phyloP scores from a whole-genome alignment of 2,113 vertebrate genomes.

The Entomyzon cyanotis region DNA sequence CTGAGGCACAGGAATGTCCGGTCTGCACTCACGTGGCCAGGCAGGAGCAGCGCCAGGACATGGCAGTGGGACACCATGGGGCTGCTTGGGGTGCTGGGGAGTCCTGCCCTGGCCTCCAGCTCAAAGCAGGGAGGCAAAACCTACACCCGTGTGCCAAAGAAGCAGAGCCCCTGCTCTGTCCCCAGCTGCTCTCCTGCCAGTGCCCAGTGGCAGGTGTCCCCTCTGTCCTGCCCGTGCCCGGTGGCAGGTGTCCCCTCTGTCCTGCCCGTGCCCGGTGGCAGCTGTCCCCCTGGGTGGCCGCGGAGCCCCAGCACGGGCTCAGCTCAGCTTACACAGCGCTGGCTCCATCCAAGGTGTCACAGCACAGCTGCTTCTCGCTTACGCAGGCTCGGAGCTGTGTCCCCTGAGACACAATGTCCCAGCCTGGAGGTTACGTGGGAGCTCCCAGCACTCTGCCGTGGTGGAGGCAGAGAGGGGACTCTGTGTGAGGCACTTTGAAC shows the following conservation, averaged over 20 bases:
- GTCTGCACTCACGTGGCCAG: neutral
- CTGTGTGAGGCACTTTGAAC: neutral
- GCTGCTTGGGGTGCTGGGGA: neutral
- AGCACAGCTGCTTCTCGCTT: slow-evolving; percentile 30
- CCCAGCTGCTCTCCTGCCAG: neutral
- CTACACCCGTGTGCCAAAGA: neutral
- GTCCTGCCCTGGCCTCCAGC: neutral
- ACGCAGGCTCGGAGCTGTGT: neutral
- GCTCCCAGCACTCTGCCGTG: neutral
- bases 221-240: neutral
- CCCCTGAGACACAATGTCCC: slow-evolving; percentile 45
- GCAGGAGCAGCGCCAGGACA: neutral
- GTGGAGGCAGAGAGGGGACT: neutral
- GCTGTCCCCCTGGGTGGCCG: neutral
- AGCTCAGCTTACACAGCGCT: slow-evolving; percentile 36
- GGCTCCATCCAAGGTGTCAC: slow-evolving; percentile 8
- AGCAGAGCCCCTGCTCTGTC: neutral
- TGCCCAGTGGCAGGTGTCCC: neutral
- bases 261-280: neutral
- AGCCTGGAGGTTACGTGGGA: slow-evolving; percentile 13
- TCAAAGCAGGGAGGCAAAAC: neutral
- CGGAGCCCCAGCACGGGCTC: neutral
- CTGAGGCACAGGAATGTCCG: slow-evolving; percentile 45
- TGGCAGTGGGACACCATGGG: fast-evolving
- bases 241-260: neutral